phyloP scores from a whole-genome alignment of 2,888 invertebrate species.

The Drosophila yooni region DNA sequence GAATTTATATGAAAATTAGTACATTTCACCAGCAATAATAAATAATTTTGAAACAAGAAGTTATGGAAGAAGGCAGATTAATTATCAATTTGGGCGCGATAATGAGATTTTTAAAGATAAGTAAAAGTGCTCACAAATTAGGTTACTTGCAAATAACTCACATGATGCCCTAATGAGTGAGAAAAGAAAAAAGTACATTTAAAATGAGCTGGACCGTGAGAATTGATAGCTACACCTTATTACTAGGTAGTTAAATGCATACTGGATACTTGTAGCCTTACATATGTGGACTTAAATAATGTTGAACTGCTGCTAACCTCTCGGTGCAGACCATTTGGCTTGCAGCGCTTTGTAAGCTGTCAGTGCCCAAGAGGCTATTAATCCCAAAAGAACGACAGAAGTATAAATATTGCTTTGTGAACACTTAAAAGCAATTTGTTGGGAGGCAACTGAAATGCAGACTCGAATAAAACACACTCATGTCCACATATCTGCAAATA shows the following conservation, averaged over 20 bases:
- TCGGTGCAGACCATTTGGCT: slow-evolving; percentile 15
- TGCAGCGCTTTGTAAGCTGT: slow-evolving; percentile 56
- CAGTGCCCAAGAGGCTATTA: slow-evolving; percentile 64
- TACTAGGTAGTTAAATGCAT: slow-evolving; percentile 8
- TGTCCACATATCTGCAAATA: background rate
- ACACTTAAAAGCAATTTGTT: slow-evolving; percentile 73
- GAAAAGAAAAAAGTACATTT: background rate
- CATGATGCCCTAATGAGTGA: too few species aligned
- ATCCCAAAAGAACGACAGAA: slow-evolving; percentile 48
- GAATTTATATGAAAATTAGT: background rate
- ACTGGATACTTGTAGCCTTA: background rate
- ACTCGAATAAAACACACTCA: slow-evolving; percentile 4
- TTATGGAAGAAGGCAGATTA: background rate
- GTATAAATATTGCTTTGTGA: slow-evolving; percentile 68
- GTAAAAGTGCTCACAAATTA: background rate
- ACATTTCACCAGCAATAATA: background rate
- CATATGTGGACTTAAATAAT: background rate
- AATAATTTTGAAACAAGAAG: background rate
- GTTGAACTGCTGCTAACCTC: slow-evolving; percentile 17
- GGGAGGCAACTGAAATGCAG: slow-evolving; percentile 21
- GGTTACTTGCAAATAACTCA: background rate
- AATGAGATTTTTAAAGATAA: background rate
- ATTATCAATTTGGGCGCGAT: background rate
- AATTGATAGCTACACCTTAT: background rate
- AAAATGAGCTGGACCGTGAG: background rate